Evolutionary conservation across 2,888 invertebrate species (phyloP).

Genomic region (Portevinia maculata): DNA sequence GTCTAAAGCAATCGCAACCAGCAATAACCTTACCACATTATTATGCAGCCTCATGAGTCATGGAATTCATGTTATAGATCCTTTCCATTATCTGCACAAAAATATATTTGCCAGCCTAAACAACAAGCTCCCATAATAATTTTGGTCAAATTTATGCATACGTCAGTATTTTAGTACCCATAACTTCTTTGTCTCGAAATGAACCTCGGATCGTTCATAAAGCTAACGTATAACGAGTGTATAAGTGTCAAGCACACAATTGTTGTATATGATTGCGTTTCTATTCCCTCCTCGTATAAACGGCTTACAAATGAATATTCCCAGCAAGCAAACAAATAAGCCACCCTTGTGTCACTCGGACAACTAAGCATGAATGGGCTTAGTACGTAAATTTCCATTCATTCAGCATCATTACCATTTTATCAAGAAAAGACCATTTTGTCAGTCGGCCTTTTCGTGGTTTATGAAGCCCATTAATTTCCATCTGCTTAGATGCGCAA

Average conservation of each 20-base stretch:
- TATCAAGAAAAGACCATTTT: constrained; percentile 12
- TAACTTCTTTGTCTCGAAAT: constrained; percentile 30
- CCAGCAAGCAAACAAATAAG: not conserved
- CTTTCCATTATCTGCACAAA: not conserved
- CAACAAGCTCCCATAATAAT: constrained; percentile 9
- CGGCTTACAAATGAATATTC: constrained; percentile 31
- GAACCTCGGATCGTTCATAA: constrained; percentile 26
- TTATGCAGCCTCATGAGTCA: too few relatives aligned
- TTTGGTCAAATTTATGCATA: constrained; percentile 19
- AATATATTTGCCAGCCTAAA: constrained; percentile 9
- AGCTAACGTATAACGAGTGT: constrained; percentile 3
- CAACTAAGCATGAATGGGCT: too few relatives aligned
- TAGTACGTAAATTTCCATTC: constrained; percentile 10
- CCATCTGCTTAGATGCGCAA: constrained; percentile 46
- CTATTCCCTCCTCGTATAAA: constrained; percentile 3
- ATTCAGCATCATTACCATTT: constrained; percentile 27
- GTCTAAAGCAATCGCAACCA: too few relatives aligned
- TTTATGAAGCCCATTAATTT: constrained; percentile 49
- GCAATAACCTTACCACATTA: constrained; percentile 5
- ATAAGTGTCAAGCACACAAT: constrained; percentile 19
- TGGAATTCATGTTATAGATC: too few relatives aligned
- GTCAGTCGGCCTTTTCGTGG: constrained; percentile 23
- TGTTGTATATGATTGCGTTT: constrained; percentile 34
- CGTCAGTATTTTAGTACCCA: constrained; percentile 15
- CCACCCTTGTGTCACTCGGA: not conserved